These are phyloP conservation scores for Acanthis flammea DNA, from an alignment of 2,797 vertebrate species.

Conservation along the genomic window DNA sequence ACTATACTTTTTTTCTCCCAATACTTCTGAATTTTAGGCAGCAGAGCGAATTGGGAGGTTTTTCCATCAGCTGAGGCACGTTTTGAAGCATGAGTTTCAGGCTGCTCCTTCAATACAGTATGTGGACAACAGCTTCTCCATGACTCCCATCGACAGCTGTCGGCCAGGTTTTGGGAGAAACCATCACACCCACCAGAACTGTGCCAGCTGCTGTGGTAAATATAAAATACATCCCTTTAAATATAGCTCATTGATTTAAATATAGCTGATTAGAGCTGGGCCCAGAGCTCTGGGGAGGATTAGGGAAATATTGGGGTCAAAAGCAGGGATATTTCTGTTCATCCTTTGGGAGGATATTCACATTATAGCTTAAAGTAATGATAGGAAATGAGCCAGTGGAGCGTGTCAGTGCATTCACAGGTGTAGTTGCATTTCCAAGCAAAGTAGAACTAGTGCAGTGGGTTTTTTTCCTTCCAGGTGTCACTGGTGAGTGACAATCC, in stretches of 20 bases:
- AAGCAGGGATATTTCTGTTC: not conserved
- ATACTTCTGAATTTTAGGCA: conserved; percentile 59
- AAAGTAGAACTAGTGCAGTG: not conserved
- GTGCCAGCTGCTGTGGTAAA: conserved; percentile 76
- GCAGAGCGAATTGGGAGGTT: conserved; percentile 65
- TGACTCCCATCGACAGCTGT: conserved; percentile 69
- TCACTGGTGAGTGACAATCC: not conserved
- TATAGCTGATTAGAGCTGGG: not conserved
- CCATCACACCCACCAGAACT: conserved; percentile 58
- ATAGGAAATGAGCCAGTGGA: not conserved
- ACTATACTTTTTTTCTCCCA: not conserved
- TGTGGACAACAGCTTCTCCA: conserved; percentile 71
- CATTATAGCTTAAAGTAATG: not conserved
- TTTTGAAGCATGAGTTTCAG: not conserved
- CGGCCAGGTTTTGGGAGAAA: conserved; percentile 76
- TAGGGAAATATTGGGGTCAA: not conserved
- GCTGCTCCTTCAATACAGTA: conserved; percentile 62
- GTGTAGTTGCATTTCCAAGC: not conserved
- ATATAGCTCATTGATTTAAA: not conserved
- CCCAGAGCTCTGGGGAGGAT: not conserved
- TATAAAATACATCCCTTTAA: not conserved
- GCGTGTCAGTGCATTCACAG: accelerated
- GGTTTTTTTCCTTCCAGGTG: not conserved
- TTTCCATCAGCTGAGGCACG: conserved; percentile 39
- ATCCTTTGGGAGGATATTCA: not conserved